Conservation (phyloP, 1,140 invertebrate species). For the Brachionus manjavacas region DNA sequence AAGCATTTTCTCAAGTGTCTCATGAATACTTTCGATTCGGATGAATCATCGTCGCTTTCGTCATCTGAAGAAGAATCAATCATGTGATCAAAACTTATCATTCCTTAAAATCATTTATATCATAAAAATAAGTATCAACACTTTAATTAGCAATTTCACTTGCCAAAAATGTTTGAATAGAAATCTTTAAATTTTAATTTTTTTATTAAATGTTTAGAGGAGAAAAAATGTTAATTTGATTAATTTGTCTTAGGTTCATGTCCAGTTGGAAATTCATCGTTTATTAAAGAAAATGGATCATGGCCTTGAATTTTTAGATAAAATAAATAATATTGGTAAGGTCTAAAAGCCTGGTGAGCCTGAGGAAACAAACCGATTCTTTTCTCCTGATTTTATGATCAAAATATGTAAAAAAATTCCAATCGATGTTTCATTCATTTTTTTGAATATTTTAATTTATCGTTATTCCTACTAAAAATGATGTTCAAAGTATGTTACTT, state of each 20-base stretch:
- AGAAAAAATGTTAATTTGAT: neutral
- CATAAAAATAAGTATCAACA: neutral
- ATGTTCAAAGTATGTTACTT: too few species aligned
- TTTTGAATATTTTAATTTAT: neutral
- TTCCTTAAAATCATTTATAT: neutral
- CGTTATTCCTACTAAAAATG: too few species aligned
- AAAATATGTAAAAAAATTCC: too few species aligned
- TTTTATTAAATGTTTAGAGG: neutral
- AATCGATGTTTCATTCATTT: too few species aligned
- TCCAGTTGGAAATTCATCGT: neutral
- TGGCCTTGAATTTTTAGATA: neutral
- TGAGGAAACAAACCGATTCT: too few species aligned
- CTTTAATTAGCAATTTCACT: neutral
- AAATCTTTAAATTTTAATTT: neutral
- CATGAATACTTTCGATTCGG: neutral
- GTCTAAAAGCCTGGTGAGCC: too few species aligned
- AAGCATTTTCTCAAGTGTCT: slow-evolving; percentile 38
- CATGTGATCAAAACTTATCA: slow-evolving; percentile 10
- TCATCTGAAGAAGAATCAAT: neutral
- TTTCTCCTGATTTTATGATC: too few species aligned
- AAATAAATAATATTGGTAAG: too few species aligned
- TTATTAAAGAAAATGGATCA: slow-evolving; percentile 36
- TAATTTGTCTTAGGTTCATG: neutral
- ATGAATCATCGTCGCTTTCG: neutral
- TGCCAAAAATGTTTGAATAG: neutral